Base-by-base conservation (phyloP, 1,140 invertebrate genomes). In the honey bee (Apis mellifera) region DNA sequence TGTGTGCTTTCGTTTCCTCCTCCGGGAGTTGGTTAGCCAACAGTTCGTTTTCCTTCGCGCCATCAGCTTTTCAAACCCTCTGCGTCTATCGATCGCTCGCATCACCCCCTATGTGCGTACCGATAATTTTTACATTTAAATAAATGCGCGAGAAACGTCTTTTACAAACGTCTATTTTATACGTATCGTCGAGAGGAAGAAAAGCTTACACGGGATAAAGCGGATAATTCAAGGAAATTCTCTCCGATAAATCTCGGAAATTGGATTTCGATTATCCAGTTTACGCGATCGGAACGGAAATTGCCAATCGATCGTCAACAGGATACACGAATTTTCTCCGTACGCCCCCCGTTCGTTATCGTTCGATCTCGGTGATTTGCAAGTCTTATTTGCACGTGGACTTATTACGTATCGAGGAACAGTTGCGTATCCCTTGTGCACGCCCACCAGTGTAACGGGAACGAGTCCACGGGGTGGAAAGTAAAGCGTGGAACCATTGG, bases 281-380 rank as follows among this genome's bases (percentile, higher is more conserved):
- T 59, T 23, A 80, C 62, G 52, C 52, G 76, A 88, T 84, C 76
- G 59, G 69, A 72, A 76, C 70, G 88, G 88, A 90, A 90, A 89
- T 88, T 88, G 78, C 32, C 80, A 82, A 88, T 88, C 71, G 74
- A 69, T 71, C 70, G 64, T 69, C 69, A 66, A 83, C 75, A 78
- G 76, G 64, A 89, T 76, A 83, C 26, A 9, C 52, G 19, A 26
- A 17, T 26, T 48, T 71, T 76, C 71, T 52, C 80, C 62, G n/a
- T 26, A 19, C 32, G 15, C 52, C 3, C 26, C 42, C n/a, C 15
- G 26, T 23, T 68, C 64, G 52, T 32, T 54, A 69, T 42, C 72
- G 19, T 50, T 26, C 21, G 11, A 8, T 62, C 23, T 5, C 32
- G 19, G 3, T 9, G n/a, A 76, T 32, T 50, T 9, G n/a, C 52